Base-by-base conservation (phyloP, 2,797 vertebrate species). In the Myripristis murdjan region DNA sequence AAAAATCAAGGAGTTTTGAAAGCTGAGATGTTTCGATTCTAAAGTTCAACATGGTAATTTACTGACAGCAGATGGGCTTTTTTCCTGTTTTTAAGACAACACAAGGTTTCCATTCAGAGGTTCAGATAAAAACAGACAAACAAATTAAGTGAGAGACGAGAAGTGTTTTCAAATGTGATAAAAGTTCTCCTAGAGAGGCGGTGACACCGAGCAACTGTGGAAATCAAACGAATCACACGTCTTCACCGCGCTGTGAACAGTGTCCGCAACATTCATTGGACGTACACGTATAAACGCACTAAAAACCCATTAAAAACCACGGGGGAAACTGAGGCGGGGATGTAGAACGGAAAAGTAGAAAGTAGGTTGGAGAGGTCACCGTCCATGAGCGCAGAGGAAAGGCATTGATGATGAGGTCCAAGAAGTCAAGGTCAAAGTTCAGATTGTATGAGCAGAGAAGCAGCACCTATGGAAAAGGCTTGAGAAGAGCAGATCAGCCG, bases 371-470 rank as follows among this genome's bases (percentile, higher is more conserved):
- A 56, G 22, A 46, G 10, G 26, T 46, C 46, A n/a, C 15, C 1
- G 10, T 58, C 31, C 52, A 37, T 51, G 31, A 62, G 49, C 5
- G 47, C 46, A 20, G 20, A 11, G 23, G 18, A 44, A 60, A 83
- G 83, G 74, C 53, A 8, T 48, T 11, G 39, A 64, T 15, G 56
- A 75, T 14, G 75, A 87, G 78, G 82, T 78, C 80, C 75, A 72
- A 55, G 41, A 47, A 60, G 62, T 60, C 1, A 1, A 5, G 44
- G 64, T 83, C 53, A 71, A 58, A 84, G 82, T 74, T 87, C 75
- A 72, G 89, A 90, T 89, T 87, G 88, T 82, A 74, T 86, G 83
- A 89, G 88, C 87, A 87, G 82, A 89, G 56, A 89, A 87, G 87
- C 88, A 91, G 90, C 89, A 91, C 87, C 89, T 72, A 75, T 85